Percentiles rank a stretch among this genome's conserved stretches.
These are phyloP conservation scores for Emydocephalus ijimae DNA, from an alignment of 2,113 vertebrate species.

Conservation along the genomic window DNA sequence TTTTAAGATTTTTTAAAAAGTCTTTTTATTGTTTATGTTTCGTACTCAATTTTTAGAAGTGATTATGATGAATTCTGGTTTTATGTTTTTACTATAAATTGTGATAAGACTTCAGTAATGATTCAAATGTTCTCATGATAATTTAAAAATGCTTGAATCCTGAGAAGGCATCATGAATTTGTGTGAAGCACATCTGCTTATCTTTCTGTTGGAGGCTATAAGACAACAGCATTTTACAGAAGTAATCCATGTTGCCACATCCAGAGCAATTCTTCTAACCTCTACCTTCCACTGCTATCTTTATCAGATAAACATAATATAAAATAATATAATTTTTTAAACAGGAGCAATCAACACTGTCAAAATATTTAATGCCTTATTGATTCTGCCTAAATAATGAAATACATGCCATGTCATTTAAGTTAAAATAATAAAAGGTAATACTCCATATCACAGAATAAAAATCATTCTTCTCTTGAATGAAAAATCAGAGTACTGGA, in stretches of 20 bases:
- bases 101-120: not conserved
- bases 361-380: not conserved
- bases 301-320: not conserved
- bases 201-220: not conserved
- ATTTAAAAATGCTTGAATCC: not conserved
- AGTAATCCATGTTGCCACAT: not conserved
- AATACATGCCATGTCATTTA: not conserved
- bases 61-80: not conserved
- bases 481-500: constrained; percentile 35
- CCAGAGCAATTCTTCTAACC: not conserved
- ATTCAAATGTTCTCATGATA: not conserved
- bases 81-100: not conserved
- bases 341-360: not conserved
- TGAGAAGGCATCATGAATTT: not conserved
- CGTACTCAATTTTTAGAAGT: not conserved
- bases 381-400: constrained; percentile 10
- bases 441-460: not conserved
- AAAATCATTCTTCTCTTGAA: not conserved
- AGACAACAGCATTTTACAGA: not conserved
- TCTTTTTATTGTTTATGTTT: not conserved
- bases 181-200: not conserved
- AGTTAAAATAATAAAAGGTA: constrained; percentile 13
- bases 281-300: not conserved
- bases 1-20: not conserved
- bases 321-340: not conserved